phyloP scores from a whole-genome alignment of 2,113 vertebrate genomes.

The Prunella fulvescens region DNA sequence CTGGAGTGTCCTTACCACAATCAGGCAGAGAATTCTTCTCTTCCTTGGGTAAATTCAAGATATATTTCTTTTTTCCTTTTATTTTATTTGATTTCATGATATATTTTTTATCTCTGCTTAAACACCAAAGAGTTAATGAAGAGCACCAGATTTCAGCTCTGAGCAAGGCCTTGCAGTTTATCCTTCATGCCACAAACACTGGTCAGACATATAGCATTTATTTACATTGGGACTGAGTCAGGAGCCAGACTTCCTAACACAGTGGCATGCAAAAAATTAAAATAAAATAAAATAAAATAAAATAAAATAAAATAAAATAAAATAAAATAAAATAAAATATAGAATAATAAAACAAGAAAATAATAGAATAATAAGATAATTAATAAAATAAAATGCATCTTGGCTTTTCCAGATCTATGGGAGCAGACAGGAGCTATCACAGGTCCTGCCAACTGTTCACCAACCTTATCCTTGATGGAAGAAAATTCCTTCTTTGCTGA shows the following conservation, averaged over 20 bases:
- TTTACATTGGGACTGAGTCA: slow-evolving; percentile 18
- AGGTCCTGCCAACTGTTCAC: background rate
- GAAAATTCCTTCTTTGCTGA: background rate
- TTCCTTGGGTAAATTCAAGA: slow-evolving; percentile 18
- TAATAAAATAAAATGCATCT: background rate
- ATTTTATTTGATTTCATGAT: background rate
- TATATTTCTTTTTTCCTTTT: background rate
- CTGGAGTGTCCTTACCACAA: background rate
- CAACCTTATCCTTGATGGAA: background rate
- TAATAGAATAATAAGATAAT: background rate
- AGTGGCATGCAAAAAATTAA: background rate
- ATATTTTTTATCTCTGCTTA: background rate
- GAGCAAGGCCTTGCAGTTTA: background rate
- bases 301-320: too few relatives aligned
- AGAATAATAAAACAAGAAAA: background rate
- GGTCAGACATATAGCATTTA: background rate
- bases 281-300: background rate
- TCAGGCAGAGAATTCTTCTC: background rate
- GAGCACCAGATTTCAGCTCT: background rate
- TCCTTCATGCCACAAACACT: background rate
- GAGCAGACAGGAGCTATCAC: background rate
- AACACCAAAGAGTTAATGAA: background rate
- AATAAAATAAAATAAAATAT: background rate
- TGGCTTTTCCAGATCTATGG: background rate
- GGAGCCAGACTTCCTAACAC: background rate